Conservation (phyloP, 2,113 vertebrate genomes). For the Mustela nigripes region DNA sequence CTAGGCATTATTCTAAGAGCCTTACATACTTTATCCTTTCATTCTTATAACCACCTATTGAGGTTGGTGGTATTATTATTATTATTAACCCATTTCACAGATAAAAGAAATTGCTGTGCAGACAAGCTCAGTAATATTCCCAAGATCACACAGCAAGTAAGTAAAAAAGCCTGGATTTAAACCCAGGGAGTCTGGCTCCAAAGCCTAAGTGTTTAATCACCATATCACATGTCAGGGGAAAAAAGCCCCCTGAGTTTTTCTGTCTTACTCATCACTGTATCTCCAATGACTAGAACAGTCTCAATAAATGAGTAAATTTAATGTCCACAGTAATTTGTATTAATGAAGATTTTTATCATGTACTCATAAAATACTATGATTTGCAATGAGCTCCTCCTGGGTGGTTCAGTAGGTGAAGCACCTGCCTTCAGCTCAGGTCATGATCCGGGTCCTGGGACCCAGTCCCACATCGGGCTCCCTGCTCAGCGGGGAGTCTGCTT, state of each 20-base stretch:
- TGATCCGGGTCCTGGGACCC: too few relatives aligned
- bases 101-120: not conserved
- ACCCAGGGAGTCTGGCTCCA: not conserved
- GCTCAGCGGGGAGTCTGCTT: too few relatives aligned
- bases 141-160: slow-evolving; percentile 2
- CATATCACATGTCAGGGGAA: not conserved
- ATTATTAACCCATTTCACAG: not conserved
- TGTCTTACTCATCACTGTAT: not conserved
- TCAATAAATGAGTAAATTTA: not conserved
- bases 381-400: not conserved
- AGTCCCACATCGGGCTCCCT: too few relatives aligned
- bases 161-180: slow-evolving; percentile 1
- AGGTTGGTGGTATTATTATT: not conserved
- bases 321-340: not conserved
- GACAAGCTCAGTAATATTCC: not conserved
- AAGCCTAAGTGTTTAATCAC: not conserved
- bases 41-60: not conserved
- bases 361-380: not conserved
- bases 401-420: too few relatives aligned
- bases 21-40: not conserved
- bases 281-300: not conserved
- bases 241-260: not conserved
- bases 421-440: too few relatives aligned
- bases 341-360: not conserved
- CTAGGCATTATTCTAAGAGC: not conserved